These are phyloP conservation scores for Hafferia zeledoni DNA, from an alignment of 2,797 vertebrate species.

Conservation along the genomic window DNA sequence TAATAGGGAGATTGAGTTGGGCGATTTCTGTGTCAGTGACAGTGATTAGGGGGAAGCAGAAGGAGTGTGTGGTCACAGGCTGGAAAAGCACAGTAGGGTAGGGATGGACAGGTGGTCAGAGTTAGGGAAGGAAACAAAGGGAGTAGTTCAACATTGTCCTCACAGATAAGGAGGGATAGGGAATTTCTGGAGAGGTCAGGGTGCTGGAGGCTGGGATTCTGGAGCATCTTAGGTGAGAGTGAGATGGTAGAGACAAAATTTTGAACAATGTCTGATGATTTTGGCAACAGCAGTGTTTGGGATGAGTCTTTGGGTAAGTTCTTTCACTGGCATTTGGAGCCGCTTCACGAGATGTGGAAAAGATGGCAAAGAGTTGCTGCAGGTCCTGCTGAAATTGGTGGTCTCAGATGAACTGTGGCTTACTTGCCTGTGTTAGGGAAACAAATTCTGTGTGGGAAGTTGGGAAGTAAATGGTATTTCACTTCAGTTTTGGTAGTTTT, in stretches of 20 bases:
- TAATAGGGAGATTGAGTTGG: neutral
- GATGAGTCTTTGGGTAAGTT: neutral
- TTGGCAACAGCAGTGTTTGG: neutral
- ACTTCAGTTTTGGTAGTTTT: neutral
- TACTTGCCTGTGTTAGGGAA: neutral
- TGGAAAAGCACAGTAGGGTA: neutral
- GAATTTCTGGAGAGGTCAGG: neutral
- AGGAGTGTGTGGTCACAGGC: neutral
- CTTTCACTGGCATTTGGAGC: neutral
- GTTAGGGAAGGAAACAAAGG: neutral
- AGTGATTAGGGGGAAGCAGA: neutral
- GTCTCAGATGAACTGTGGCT: neutral
- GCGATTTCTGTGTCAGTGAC: neutral
- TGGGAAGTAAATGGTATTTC: neutral
- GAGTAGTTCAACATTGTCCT: neutral
- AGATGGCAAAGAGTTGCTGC: neutral
- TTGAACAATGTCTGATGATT: neutral
- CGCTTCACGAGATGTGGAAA: neutral
- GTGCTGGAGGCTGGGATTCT: neutral
- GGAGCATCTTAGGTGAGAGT: neutral
- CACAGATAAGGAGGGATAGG: neutral
- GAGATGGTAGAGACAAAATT: neutral
- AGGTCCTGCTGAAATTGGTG: fast-evolving
- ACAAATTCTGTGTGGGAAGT: neutral
- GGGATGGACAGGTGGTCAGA: neutral